A percentile compares a stretch with the other conserved stretches of the same genome.
Evolutionary conservation across 92 coral and sea anemone genomes (phyloP).

Genomic region (Porites divaricata): DNA sequence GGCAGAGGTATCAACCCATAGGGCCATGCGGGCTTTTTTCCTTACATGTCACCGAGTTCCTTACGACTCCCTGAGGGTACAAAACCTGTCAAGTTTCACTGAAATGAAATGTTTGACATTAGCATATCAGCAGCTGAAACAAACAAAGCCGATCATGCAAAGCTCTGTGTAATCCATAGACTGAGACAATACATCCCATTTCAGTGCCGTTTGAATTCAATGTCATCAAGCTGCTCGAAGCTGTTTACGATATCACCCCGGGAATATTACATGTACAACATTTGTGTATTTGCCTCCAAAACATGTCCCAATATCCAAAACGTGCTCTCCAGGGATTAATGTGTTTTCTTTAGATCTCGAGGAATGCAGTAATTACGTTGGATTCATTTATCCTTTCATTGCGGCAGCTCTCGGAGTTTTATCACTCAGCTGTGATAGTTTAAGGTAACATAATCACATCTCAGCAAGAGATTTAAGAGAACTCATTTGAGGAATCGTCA

Average conservation of each 20-base stretch:
- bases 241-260: not conserved
- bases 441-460: conserved; percentile 26
- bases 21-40: no score
- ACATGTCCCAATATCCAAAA: not conserved
- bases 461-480: not conserved
- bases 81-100: no score
- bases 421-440: conserved; percentile 5
- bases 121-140: no score
- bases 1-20: no score
- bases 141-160: conserved; percentile 9
- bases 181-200: conserved; percentile 12
- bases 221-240: not conserved
- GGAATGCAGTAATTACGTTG: conserved; percentile 19
- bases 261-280: not conserved
- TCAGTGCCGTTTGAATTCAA: not conserved
- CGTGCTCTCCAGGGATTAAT: conserved; percentile 11
- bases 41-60: no score
- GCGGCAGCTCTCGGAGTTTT: conserved; percentile 1
- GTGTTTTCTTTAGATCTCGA: conserved; percentile 29
- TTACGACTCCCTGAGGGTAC: no score
- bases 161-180: conserved; percentile 24
- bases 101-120: no score
- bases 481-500: not conserved
- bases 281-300: conserved; percentile 27
- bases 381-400: conserved; percentile 20